phyloP scores from a whole-genome alignment of 2,888 invertebrate genomes.

The Blastobasis lacticolella region DNA sequence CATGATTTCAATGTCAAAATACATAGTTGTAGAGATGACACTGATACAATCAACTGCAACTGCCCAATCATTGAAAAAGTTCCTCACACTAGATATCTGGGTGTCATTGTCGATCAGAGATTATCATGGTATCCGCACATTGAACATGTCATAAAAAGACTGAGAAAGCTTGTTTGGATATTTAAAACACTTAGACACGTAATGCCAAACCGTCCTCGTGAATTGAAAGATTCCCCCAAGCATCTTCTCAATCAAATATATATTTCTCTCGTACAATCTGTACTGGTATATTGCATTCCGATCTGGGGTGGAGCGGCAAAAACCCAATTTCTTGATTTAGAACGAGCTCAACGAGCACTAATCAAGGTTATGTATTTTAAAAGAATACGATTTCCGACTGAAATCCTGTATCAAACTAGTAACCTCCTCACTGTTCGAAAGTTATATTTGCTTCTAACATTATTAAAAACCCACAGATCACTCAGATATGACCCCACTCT shows the following conservation, averaged over 20 bases:
- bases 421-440: no score
- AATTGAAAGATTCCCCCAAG: no score
- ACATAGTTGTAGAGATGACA: not conserved
- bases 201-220: no score
- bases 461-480: no score
- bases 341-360: not conserved
- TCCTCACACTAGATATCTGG: slow-evolving; percentile 5
- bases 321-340: not conserved
- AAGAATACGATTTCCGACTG: no score
- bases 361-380: no score
- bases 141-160: not conserved
- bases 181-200: no score
- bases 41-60: not conserved
- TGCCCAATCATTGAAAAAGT: slow-evolving; percentile 3
- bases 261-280: no score
- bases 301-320: not conserved
- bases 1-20: not conserved
- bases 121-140: slow-evolving; percentile 7
- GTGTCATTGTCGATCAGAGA: slow-evolving; percentile 4
- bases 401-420: no score
- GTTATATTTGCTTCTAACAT: no score
- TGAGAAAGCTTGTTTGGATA: not conserved
- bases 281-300: no score
- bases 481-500: not conserved
- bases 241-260: no score